These are phyloP conservation scores for Anas platyrhynchos DNA, from an alignment of 2,113 vertebrate species.

Conservation along the genomic window DNA sequence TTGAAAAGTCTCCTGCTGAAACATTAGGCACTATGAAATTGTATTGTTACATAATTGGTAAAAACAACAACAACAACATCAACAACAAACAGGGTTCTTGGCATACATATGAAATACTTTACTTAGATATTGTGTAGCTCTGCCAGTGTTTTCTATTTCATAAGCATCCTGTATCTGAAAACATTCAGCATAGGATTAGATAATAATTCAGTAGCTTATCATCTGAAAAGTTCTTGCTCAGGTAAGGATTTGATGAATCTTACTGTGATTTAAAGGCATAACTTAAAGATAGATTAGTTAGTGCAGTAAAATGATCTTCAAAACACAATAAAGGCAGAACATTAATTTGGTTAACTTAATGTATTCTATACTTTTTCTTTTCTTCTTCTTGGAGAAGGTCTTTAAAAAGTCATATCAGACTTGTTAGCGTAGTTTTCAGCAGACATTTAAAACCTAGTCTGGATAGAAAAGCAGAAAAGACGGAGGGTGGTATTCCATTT, in stretches of 20 bases:
- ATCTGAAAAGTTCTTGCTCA: background rate
- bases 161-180: background rate
- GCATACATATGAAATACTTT: background rate
- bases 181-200: background rate
- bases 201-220: background rate
- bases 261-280: background rate
- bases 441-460: background rate
- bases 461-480: background rate
- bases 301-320: background rate
- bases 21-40: background rate
- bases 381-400: background rate
- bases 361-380: too few species aligned
- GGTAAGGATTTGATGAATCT: background rate
- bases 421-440: background rate
- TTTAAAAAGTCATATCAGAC: background rate
- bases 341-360: background rate
- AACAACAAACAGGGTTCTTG: background rate
- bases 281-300: background rate
- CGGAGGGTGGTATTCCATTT: rapidly evolving
- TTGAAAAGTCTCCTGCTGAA: background rate
- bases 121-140: background rate
- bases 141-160: background rate
- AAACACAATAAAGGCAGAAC: background rate
- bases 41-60: background rate
- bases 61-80: background rate